These are phyloP conservation scores for Dicranocentrus wangi DNA, from an alignment of 2,888 invertebrate genomes.

Conservation along the genomic window DNA sequence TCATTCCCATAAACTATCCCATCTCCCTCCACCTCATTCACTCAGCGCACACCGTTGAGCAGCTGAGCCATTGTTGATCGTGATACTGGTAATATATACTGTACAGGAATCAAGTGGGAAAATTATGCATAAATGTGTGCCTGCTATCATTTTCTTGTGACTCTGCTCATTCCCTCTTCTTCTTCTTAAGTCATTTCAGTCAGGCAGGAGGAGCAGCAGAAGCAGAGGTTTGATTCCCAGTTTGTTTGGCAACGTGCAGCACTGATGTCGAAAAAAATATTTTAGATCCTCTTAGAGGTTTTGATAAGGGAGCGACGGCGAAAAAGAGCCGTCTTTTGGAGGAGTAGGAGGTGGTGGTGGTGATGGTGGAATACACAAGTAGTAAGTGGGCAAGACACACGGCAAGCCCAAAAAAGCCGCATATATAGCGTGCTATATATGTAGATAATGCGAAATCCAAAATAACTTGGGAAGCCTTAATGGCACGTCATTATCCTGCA, in stretches of 20 bases:
- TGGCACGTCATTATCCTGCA: conserved; percentile 73
- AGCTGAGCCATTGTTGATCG: background rate
- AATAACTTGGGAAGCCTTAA: conserved; percentile 73
- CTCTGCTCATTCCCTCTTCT: background rate
- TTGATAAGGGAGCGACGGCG: conserved; percentile 60
- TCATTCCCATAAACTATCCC: conserved; percentile 20
- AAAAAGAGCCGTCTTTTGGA: background rate
- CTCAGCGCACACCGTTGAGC: background rate
- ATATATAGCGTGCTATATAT: conserved; percentile 9
- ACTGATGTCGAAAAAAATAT: conserved; percentile 47
- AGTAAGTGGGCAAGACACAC: conserved; percentile 28
- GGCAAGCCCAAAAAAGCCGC: background rate
- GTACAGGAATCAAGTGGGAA: background rate
- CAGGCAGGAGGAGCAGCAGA: too few relatives aligned
- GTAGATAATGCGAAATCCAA: conserved; percentile 72
- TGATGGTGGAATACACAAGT: conserved; percentile 51
- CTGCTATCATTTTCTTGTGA: conserved; percentile 18
- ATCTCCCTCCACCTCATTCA: conserved; percentile 1
- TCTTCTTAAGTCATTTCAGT: conserved; percentile 50
- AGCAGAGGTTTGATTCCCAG: conserved; percentile 49
- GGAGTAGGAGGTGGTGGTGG: conserved; percentile 23
- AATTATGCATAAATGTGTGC: conserved; percentile 25
- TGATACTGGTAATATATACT: background rate
- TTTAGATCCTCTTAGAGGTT: conserved; percentile 69
- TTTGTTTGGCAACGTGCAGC: conserved; percentile 52